Evolutionary conservation across 2,797 vertebrate species (phyloP).

Genomic region (Coreius guichenoti): DNA sequence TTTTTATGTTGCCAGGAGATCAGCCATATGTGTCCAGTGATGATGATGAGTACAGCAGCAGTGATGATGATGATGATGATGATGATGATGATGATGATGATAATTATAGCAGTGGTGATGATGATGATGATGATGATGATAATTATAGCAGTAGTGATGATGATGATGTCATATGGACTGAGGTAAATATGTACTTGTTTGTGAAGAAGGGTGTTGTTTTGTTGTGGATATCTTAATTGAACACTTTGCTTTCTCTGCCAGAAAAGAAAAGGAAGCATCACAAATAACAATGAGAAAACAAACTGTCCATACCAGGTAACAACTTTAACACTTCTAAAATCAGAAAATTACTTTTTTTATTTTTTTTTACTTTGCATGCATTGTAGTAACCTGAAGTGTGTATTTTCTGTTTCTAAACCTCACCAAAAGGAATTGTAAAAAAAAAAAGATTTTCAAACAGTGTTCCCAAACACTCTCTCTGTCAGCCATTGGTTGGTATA

Average conservation of each 20-base stretch:
- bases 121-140: no score
- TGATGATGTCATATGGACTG: slow-evolving; percentile 41
- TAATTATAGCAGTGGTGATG: background rate
- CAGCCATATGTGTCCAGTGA: background rate
- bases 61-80: background rate
- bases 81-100: slow-evolving; percentile 10
- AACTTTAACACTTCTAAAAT: background rate
- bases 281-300: background rate
- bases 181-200: background rate
- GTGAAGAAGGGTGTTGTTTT: background rate
- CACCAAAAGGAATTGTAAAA: background rate
- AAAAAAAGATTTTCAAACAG: background rate
- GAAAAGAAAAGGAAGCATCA: slow-evolving; percentile 1
- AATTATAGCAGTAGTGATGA: background rate
- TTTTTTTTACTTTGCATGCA: background rate
- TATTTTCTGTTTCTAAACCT: background rate
- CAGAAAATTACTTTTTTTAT: background rate
- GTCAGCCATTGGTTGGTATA: no score
- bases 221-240: background rate
- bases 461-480: no score
- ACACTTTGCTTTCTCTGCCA: background rate
- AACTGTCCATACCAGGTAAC: slow-evolving; percentile 35
- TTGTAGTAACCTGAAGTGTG: background rate
- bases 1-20: background rate
- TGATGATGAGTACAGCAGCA: background rate